A percentile compares a stretch with the other conserved stretches of the same genome.
phyloP scores from a whole-genome alignment of 1,140 invertebrate species.

The Apis cerana region DNA sequence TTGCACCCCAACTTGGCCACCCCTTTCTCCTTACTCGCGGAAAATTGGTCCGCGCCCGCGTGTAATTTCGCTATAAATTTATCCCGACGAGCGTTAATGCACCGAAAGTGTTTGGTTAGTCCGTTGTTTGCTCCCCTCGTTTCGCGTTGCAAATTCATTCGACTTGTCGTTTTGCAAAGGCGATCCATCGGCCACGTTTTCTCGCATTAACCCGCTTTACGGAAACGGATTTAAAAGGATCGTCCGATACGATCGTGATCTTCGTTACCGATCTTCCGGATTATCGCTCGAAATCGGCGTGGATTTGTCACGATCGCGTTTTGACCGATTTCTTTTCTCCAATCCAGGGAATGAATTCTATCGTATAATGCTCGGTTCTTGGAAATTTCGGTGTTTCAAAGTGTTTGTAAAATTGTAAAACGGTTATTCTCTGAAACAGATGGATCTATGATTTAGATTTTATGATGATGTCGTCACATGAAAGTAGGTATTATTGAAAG shows the following conservation, averaged over 20 bases:
- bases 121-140: slow-evolving; percentile 9
- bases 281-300: neutral
- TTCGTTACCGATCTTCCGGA: neutral
- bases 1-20: too few species aligned
- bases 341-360: neutral
- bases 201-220: slow-evolving; percentile 28
- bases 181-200: neutral
- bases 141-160: slow-evolving; percentile 35
- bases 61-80: slow-evolving; percentile 44
- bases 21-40: neutral
- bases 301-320: slow-evolving; percentile 2
- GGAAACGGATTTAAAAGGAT: slow-evolving; percentile 25
- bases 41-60: slow-evolving; percentile 26
- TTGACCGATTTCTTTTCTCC: neutral
- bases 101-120: slow-evolving; percentile 32
- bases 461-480: too few species aligned
- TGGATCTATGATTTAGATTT: too few species aligned
- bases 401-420: too few species aligned
- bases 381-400: too few species aligned
- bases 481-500: too few species aligned
- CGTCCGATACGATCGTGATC: neutral
- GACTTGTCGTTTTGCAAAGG: slow-evolving; percentile 18
- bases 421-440: too few species aligned
- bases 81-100: slow-evolving; percentile 39
- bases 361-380: neutral